Evolutionary conservation across 2,888 invertebrate genomes (phyloP), one percentile per base, ranked within the genome.

Genomic region (Eudasyphora cyanicolor): DNA sequence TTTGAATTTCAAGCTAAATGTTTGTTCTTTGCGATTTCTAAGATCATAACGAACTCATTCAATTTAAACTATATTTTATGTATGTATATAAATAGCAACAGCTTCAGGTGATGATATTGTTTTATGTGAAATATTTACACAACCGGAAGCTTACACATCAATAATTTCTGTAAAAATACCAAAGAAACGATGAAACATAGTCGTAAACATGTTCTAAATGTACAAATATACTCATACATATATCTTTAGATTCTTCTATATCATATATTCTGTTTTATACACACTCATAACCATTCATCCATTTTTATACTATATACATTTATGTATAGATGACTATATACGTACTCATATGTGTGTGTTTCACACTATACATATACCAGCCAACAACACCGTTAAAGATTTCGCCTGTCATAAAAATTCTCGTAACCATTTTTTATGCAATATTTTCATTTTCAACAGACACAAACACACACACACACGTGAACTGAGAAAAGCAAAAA

Each of bases 101-200:
- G n/a, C n/a, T 38, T 12, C 4, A 5, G 6, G 38, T 2, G 8
- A 49, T 12, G 54, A 4, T 24, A 19, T 24, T 19, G 21, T 76
- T 73, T 51, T 54, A n/a, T 38, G 45, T 27, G 62, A 17, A n/a
- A n/a, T 45, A 24, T 73, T 19, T 76, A 27, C 64, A 75, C 49
- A 75, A 54, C 79, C 78, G 84, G 82, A 82, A 79, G 70, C 49
- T 45, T 69, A 76, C 57, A 73, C 73, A 76, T 76, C 71, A 73
- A 76, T 76, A 73, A 45, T 57, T 73, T 76, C 57, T 67, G 54
- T 81, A 19, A 73, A 73, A 77, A 77, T 69, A 74, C 19, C 4
- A 10, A 38, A 38, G n/a, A 76, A 76, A 69, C 24, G 32, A 27
- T 54, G 54, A 60, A 32, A 62, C 32, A 32, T n/a, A 62, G 29